Conservation (phyloP, 2,113 vertebrate genomes). For the Thunnus thynnus region DNA sequence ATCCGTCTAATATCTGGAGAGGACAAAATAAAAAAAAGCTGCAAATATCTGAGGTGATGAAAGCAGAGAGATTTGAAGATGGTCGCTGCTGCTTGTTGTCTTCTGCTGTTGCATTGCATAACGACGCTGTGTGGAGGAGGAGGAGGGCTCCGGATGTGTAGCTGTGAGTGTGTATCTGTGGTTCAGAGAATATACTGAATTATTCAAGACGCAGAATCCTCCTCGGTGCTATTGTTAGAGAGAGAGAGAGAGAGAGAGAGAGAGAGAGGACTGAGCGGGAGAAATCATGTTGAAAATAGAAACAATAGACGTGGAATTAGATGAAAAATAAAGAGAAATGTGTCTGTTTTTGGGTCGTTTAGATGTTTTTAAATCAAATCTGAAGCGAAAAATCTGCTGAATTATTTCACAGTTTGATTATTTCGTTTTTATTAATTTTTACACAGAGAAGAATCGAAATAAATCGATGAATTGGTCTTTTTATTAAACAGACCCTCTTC, state of each 20-base stretch:
- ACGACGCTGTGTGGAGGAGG: slow-evolving; percentile 47
- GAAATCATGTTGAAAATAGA: background rate
- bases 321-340: background rate
- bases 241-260: background rate
- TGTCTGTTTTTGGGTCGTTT: background rate
- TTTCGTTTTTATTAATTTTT: background rate
- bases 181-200: slow-evolving; percentile 52
- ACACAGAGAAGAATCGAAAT: background rate
- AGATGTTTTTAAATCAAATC: too few relatives aligned
- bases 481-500: too few relatives aligned
- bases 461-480: slow-evolving; percentile 6
- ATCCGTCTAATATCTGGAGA: slow-evolving; percentile 19
- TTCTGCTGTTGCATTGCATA: slow-evolving; percentile 66
- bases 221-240: slow-evolving; percentile 59
- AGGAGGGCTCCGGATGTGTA: slow-evolving; percentile 16
- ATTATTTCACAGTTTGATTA: background rate
- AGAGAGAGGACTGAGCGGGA: too few relatives aligned
- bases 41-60: background rate
- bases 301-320: background rate
- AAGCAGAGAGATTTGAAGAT: slow-evolving; percentile 6
- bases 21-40: background rate
- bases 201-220: slow-evolving; percentile 62
- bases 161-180: slow-evolving; percentile 8
- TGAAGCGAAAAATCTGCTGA: background rate
- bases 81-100: slow-evolving; percentile 14